Evolutionary conservation across 2,113 vertebrate genomes (phyloP), one percentile per base, ranked within the genome.

Genomic region (Gallinago jamesoni): DNA sequence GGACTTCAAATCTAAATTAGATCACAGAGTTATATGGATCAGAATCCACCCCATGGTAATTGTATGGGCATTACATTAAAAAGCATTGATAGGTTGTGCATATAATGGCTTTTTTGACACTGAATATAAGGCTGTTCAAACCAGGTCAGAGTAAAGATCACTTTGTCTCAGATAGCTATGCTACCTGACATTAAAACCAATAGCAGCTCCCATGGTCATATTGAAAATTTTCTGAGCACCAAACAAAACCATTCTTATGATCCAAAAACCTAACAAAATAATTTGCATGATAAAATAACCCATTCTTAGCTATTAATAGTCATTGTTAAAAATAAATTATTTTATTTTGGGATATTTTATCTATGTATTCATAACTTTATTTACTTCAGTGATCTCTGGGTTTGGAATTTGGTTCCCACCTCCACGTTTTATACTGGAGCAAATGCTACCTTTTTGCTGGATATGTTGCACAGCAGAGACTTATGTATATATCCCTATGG

Each of bases 391-490:
- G 24, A 24, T 37, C 10, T 50, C 48, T 50, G 10, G 12, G 3
- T 68, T 69, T 77, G 20, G 9, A 37, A 5, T 33, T 76, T 68
- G 20, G 21, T 31, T 8, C 22, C 4, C 17, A 7, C 13, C 4
- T 47, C 2, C 27, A 17, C 18, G 30, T 55, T 30, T 55, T 55
- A 7, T 62, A 48, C 14, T 53, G 33, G n/a, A 55, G 13, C 4
- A 68, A 91, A 67, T 59, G 4, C 5, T 52, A 8, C 12, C 2
- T 52, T 87, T 95, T 80, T 37, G 64, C 14, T 43, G 6, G 21
- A 41, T 30, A 14, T 20, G 14, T 19, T 93, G 17, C 0, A 0
- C 37, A 72, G 9, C 4, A 62, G 27, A 7, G 27, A 70, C 8
- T 68, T 72, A 43, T 48, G 37, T 6, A 30, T 27, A 14, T 28